A percentile compares a stretch with the other conserved stretches of the same genome.
Conservation (phyloP, 23 tunicate genomes). For the Diplosoma virens region DNA sequence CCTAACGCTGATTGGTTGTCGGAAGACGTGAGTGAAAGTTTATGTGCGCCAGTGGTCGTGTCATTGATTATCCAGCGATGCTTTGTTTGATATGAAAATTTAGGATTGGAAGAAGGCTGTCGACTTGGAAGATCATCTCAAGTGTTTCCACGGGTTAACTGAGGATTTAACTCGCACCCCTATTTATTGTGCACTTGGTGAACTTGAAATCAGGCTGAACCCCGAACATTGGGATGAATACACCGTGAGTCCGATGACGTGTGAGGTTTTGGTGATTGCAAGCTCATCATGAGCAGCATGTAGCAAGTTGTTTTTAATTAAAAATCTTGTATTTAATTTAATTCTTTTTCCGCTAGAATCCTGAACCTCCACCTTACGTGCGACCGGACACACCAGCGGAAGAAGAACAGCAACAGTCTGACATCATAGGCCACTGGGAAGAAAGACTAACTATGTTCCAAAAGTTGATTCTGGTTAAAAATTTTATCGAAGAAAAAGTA, state of each 20-base stretch:
- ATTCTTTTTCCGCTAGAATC: constrained; percentile 34
- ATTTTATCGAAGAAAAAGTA: constrained; percentile 82
- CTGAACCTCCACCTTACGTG: constrained; percentile 50
- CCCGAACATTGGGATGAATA: constrained; percentile 62
- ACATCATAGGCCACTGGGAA: constrained; percentile 91
- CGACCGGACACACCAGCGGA: constrained; percentile 40
- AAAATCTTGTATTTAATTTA: too few species aligned
- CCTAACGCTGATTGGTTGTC: constrained; percentile 77
- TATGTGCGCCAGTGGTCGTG: not conserved
- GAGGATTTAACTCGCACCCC: constrained; percentile 82
- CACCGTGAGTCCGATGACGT: constrained; percentile 74
- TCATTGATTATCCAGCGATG: not conserved
- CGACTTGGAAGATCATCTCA: constrained; percentile 65
- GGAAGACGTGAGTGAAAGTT: constrained; percentile 61
- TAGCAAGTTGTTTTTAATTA: too few species aligned
- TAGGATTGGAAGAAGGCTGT: constrained; percentile 79
- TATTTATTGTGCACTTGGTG: constrained; percentile 87
- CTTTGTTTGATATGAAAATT: not conserved
- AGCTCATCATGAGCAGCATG: too few species aligned
- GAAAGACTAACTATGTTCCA: constrained; percentile 89
- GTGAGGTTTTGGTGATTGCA: too few species aligned
- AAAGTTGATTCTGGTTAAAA: constrained; percentile 78
- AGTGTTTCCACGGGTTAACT: constrained; percentile 59
- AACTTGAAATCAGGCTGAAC: constrained; percentile 80
- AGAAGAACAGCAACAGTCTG: constrained; percentile 38